Conservation (phyloP, 2,888 invertebrate genomes). For the Drosophila setosimentum region DNA sequence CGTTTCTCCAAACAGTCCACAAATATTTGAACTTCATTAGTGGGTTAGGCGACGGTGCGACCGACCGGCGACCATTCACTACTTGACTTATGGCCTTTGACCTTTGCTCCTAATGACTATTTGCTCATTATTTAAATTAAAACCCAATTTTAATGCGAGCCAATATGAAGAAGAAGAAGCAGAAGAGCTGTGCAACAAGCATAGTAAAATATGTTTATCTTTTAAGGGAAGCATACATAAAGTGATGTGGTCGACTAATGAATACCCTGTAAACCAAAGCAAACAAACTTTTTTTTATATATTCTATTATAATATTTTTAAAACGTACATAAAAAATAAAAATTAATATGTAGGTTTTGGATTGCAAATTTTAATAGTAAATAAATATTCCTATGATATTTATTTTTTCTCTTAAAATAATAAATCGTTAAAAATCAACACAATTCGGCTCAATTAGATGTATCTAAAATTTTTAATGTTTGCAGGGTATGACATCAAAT, state of each 20-base stretch:
- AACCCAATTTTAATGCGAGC: slow-evolving; percentile 60
- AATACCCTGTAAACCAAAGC: neutral
- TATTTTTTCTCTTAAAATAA: too few species aligned
- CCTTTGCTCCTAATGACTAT: slow-evolving; percentile 45
- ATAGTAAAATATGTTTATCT: slow-evolving; percentile 25
- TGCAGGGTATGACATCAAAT: neutral
- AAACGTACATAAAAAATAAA: too few species aligned
- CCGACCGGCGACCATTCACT: slow-evolving; percentile 14
- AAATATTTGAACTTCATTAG: slow-evolving; percentile 79
- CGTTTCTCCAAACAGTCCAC: slow-evolving; percentile 38
- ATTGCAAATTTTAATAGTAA: too few species aligned
- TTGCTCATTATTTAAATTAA: slow-evolving; percentile 71
- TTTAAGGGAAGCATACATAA: slow-evolving; percentile 19
- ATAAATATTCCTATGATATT: too few species aligned
- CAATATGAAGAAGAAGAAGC: slow-evolving; percentile 28
- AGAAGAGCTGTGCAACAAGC: slow-evolving; percentile 15
- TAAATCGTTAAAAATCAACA: neutral
- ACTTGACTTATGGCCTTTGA: slow-evolving; percentile 36
- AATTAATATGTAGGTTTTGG: too few species aligned
- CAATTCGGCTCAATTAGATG: neutral
- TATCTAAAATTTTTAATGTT: neutral
- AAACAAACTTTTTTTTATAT: neutral
- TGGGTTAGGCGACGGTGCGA: slow-evolving; percentile 20
- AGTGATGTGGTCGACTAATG: neutral
- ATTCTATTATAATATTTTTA: too few species aligned